Evolutionary conservation across 2,113 vertebrate genomes (phyloP).

Genomic region (Panthera leo): DNA sequence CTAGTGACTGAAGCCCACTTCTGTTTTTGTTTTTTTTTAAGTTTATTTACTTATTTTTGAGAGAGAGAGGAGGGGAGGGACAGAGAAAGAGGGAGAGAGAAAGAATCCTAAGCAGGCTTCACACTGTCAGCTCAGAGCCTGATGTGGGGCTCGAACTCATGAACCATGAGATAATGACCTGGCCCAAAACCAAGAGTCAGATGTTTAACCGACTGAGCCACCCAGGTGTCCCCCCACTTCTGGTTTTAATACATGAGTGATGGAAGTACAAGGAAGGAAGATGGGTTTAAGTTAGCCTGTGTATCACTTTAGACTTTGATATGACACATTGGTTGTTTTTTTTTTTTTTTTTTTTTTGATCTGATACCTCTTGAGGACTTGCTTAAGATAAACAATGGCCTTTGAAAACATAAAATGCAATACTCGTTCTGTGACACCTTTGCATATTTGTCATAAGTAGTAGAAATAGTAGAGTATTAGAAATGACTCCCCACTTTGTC

Average conservation of each 20-base stretch:
- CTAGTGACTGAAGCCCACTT: not conserved
- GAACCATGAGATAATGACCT: too few species aligned
- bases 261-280: not conserved
- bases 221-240: not conserved
- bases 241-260: not conserved
- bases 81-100: too few species aligned
- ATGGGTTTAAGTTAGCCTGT: not conserved
- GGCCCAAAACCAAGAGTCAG: too few species aligned
- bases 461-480: not conserved
- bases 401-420: not conserved
- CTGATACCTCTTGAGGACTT: constrained; percentile 11
- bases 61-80: too few species aligned
- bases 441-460: not conserved
- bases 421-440: not conserved
- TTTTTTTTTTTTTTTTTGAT: not conserved
- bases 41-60: too few species aligned
- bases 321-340: not conserved
- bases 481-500: not conserved
- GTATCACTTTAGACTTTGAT: not conserved
- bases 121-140: too few species aligned
- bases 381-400: not conserved
- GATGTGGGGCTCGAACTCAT: too few species aligned
- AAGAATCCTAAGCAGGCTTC: too few species aligned
- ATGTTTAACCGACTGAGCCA: too few species aligned
- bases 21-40: too few species aligned